Percentiles rank a stretch among this genome's conserved stretches.
These are phyloP conservation scores for Hycleus cichorii DNA, from an alignment of 1,140 invertebrate species.

Conservation along the genomic window DNA sequence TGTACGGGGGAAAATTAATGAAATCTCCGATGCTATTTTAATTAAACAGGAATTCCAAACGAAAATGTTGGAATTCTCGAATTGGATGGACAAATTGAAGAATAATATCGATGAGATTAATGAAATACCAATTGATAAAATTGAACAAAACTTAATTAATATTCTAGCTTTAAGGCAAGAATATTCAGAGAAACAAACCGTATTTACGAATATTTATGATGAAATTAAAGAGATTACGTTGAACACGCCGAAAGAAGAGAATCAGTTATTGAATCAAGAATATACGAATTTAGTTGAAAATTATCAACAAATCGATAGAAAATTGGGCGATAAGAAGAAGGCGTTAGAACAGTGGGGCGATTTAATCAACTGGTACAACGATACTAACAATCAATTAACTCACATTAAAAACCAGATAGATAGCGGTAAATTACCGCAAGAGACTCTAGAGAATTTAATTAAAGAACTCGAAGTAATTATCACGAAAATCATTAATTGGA, in stretches of 20 bases:
- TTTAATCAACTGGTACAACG: constrained; percentile 71
- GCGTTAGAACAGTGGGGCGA: constrained; percentile 77
- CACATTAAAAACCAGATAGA: constrained; percentile 74
- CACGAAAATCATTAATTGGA: constrained; percentile 61
- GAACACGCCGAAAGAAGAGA: constrained; percentile 62
- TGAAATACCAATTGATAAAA: constrained; percentile 70
- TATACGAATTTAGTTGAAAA: constrained; percentile 66
- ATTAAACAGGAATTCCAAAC: constrained; percentile 77
- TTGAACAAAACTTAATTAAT: constrained; percentile 68
- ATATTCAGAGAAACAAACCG: constrained; percentile 67
- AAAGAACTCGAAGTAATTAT: constrained; percentile 60
- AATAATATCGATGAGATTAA: constrained; percentile 68
- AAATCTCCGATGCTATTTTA: constrained; percentile 70
- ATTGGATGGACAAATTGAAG: constrained; percentile 74
- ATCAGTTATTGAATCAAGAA: constrained; percentile 60
- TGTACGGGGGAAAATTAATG: constrained; percentile 65
- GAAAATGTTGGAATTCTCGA: constrained; percentile 71
- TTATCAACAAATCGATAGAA: constrained; percentile 69
- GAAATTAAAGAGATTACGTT: constrained; percentile 71
- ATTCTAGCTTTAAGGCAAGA: constrained; percentile 74
- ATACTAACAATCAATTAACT: constrained; percentile 70
- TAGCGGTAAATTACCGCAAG: constrained; percentile 55
- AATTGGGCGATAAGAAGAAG: constrained; percentile 65
- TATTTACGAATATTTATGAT: constrained; percentile 66
- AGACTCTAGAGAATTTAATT: constrained; percentile 57